phyloP scores from a whole-genome alignment of 2,113 vertebrate species.

The Menura novaehollandiae region DNA sequence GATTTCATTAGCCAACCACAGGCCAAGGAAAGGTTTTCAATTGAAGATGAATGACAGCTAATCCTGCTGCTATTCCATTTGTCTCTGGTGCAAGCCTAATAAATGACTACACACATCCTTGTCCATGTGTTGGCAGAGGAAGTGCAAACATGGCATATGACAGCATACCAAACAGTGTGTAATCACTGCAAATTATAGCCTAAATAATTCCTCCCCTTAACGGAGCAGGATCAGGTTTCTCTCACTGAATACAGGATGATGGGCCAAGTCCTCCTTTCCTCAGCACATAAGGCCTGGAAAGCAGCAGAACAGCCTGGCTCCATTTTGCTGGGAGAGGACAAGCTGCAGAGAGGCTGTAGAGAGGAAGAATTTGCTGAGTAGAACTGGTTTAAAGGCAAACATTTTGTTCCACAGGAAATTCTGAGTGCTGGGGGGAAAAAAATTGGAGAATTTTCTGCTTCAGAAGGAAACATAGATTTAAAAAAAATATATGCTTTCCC shows the following conservation, averaged over 20 bases:
- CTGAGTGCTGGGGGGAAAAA: not conserved
- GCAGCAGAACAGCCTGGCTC: not conserved
- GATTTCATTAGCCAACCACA: constrained; percentile 65
- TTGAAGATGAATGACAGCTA: constrained; percentile 32
- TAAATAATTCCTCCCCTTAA: constrained; percentile 35
- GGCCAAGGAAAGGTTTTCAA: constrained; percentile 8
- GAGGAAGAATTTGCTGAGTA: not conserved
- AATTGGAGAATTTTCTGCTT: not conserved
- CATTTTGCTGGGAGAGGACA: not conserved
- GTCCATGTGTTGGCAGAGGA: constrained; percentile 49
- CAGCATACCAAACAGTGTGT: constrained; percentile 33
- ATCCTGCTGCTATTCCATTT: constrained; percentile 37
- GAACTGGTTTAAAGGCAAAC: not conserved
- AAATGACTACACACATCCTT: constrained; percentile 26
- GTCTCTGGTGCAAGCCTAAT: constrained; percentile 10
- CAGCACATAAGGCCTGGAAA: not conserved
- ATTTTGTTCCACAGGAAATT: constrained; percentile 16
- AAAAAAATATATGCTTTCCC: not conserved
- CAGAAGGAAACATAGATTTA: not conserved
- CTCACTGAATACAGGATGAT: not conserved
- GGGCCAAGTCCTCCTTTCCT: not conserved
- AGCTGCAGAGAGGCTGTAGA: not conserved
- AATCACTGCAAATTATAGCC: constrained; percentile 49
- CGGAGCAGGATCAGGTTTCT: not conserved
- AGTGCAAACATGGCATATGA: constrained; percentile 54